phyloP scores from a whole-genome alignment of 2,888 invertebrate genomes.

The Labia minor region DNA sequence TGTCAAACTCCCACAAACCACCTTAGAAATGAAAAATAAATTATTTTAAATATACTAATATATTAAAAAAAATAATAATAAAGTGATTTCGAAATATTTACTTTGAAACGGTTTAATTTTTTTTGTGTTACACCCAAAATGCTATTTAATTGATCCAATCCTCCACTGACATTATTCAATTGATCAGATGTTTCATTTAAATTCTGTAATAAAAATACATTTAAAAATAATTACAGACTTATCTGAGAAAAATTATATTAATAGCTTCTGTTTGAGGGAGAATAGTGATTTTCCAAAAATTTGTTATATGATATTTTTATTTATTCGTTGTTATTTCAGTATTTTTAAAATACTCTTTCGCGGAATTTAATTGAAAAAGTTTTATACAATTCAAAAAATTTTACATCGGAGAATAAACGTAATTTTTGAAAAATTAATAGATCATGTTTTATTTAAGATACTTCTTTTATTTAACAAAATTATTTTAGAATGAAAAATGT shows the following conservation, averaged over 20 bases:
- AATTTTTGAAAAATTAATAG: too few relatives aligned
- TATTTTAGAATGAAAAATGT: too few relatives aligned
- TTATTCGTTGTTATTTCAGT: background rate
- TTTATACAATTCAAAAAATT: too few relatives aligned
- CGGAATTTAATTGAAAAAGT: too few relatives aligned
- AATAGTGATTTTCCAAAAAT: background rate
- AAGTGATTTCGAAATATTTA: slow-evolving; percentile 34
- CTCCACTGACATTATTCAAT: slow-evolving; percentile 53
- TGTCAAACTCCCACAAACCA: slow-evolving; percentile 62
- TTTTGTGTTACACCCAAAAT: slow-evolving; percentile 72
- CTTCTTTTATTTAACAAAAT: too few relatives aligned
- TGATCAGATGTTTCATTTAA: slow-evolving; percentile 52
- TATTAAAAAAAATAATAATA: too few relatives aligned
- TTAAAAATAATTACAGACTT: slow-evolving; percentile 20
- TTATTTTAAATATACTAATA: slow-evolving; percentile 17
- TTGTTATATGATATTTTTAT: background rate
- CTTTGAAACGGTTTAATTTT: slow-evolving; percentile 76
- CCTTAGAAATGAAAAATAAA: slow-evolving; percentile 42
- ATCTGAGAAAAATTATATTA: slow-evolving; percentile 25
- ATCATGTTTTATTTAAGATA: too few relatives aligned
- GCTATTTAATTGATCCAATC: slow-evolving; percentile 67
- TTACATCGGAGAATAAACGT: too few relatives aligned
- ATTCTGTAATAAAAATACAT: slow-evolving; percentile 42
- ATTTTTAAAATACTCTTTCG: too few relatives aligned
- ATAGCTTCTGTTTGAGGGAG: slow-evolving; percentile 29